Percentiles rank a stretch among this genome's conserved stretches.
Evolutionary conservation across 1,140 invertebrate species (phyloP).

Genomic region (Hycleus phaleratus): DNA sequence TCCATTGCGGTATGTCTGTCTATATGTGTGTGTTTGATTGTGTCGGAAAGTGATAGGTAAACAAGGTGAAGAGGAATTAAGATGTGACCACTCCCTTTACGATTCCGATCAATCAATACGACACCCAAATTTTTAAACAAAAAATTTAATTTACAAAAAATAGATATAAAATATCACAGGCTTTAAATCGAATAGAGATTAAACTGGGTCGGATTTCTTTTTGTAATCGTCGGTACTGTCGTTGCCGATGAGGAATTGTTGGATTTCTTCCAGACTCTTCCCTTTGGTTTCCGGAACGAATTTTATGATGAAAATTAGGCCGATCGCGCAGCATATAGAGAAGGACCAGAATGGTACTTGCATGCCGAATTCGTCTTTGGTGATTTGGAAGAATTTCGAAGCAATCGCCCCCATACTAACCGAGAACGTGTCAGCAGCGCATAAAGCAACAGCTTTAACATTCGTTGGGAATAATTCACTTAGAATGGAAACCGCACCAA

Average conservation of each 20-base stretch:
- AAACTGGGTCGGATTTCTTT: too few relatives aligned
- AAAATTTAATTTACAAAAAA: too few relatives aligned
- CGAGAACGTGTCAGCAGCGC: constrained; percentile 58
- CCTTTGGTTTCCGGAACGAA: constrained; percentile 76
- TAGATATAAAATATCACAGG: too few relatives aligned
- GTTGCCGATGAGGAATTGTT: constrained; percentile 26
- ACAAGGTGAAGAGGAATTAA: constrained; percentile 23
- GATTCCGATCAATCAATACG: constrained; percentile 23
- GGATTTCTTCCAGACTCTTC: constrained; percentile 55
- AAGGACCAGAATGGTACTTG: constrained; percentile 70
- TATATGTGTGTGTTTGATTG: neutral
- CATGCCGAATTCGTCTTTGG: constrained; percentile 48
- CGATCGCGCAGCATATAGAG: constrained; percentile 52
- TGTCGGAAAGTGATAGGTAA: constrained; percentile 18
- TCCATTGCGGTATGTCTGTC: neutral
- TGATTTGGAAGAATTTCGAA: constrained; percentile 63
- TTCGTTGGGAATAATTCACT: constrained; percentile 67
- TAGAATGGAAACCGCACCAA: constrained; percentile 62
- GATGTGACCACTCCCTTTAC: constrained; percentile 29
- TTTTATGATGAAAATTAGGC: constrained; percentile 53
- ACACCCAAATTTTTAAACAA: constrained; percentile 15
- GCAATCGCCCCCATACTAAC: constrained; percentile 64
- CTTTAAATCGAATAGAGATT: too few relatives aligned
- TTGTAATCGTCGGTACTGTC: neutral
- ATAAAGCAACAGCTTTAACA: constrained; percentile 59